These are phyloP conservation scores for Neosalanx taihuensis DNA, from an alignment of 2,797 vertebrate species.

Conservation along the genomic window DNA sequence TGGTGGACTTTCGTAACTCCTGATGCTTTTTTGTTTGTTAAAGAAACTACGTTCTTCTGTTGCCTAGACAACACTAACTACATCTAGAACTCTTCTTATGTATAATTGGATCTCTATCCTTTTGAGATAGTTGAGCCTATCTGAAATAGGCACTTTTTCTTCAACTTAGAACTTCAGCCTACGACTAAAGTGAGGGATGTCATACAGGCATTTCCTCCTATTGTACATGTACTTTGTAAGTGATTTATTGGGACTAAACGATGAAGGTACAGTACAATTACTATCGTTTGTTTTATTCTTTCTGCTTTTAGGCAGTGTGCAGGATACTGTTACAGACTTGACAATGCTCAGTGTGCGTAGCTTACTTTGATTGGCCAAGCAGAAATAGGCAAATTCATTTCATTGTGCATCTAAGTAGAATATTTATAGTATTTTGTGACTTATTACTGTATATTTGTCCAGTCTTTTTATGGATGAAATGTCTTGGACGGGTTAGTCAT, in stretches of 20 bases:
- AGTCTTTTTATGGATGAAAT: background rate
- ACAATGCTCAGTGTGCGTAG: no score
- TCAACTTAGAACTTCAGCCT: background rate
- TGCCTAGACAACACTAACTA: background rate
- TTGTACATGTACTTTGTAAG: constrained; percentile 54
- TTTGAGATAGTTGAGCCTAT: background rate
- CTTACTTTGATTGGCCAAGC: no score
- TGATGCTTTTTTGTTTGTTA: no score
- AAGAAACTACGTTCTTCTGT: no score
- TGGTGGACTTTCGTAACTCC: background rate
- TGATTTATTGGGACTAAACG: constrained; percentile 39
- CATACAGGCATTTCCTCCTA: constrained; percentile 31
- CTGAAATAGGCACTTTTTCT: background rate
- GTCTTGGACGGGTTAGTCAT: background rate
- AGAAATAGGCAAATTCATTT: no score
- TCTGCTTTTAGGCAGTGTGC: no score
- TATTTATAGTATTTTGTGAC: background rate
- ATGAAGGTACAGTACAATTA: constrained; percentile 30
- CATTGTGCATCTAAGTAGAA: background rate
- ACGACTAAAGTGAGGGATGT: constrained; percentile 44
- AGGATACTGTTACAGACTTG: no score
- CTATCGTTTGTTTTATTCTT: no score
- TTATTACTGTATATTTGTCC: background rate
- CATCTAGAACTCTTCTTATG: background rate
- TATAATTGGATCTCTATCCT: background rate